Evolutionary conservation across 2,113 vertebrate species (phyloP), one percentile per base, ranked within the genome.

Genomic region (Taxidea taxus): DNA sequence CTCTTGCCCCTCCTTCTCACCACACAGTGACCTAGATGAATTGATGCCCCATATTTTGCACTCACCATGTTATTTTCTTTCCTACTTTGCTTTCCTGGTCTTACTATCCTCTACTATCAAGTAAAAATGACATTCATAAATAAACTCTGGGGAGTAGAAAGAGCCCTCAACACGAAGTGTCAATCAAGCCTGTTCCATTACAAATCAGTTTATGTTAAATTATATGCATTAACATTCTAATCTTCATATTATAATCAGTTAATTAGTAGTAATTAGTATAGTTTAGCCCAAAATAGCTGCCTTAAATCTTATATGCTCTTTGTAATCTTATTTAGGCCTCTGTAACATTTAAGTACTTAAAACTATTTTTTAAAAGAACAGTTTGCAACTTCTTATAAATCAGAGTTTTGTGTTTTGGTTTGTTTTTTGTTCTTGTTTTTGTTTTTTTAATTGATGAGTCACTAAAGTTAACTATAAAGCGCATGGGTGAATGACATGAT

Each of bases 211-310:
- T 97, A 90, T 93, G 86, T 98, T 97, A 97, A 98, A 88, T 95
- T 78, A 94, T 91, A 97, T 95, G 77, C 91, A 97, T 96, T 98
- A 80, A 94, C 95, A 97, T 96, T 98, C 93, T 83, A 93, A 94
- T 93, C 51, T 97, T 91, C 72, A 96, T 96, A 95, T 92, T 96
- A 81, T 92, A 97, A 98, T 97, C 74, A 96, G 75, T 81, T 94
- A 96, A 97, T 97, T 97, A 97, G 66, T 81, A 92, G 87, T 15
- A 96, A 97, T 96, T 96, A 92, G 75, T 92, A 92, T 77, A 95
- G 68, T 91, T 97, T 85, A 80, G 51, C 58, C 66, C 56, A 90
- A 97, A 96, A 97, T 96, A 97, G 78, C 42, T 97, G 37, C 31
- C 56, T 97, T 95, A 96, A 51, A 81, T 97, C 51, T 44, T 58